Evolutionary conservation across 1,140 invertebrate species (phyloP).

Genomic region (Ylistrum balloti): DNA sequence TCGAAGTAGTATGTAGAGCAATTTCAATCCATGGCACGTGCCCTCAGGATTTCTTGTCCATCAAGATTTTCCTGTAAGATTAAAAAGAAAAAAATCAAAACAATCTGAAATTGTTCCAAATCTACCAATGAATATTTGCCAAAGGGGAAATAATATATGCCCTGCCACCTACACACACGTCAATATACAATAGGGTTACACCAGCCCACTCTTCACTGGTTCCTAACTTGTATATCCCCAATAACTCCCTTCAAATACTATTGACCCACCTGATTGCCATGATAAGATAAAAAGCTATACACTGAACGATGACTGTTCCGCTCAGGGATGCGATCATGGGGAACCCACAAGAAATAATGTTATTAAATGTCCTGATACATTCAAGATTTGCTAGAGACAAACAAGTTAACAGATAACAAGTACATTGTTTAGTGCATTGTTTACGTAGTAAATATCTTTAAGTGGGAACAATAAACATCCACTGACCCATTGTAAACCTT

Average conservation of each 20-base stretch:
- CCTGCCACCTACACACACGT: too few species aligned
- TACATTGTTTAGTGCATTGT: constrained; percentile 29
- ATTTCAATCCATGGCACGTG: background rate
- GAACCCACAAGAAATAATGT: constrained; percentile 3
- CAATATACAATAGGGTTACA: background rate
- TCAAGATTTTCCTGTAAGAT: background rate
- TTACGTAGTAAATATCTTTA: background rate
- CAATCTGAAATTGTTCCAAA: background rate
- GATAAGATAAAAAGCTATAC: background rate
- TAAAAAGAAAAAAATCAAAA: background rate
- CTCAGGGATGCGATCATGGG: background rate
- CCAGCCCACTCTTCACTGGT: background rate
- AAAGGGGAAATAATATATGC: background rate
- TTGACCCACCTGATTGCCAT: background rate
- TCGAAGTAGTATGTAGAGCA: background rate
- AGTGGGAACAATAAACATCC: constrained; percentile 11
- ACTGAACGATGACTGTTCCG: background rate
- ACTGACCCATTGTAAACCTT: background rate
- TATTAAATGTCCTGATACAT: constrained; percentile 6
- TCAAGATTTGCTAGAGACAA: background rate
- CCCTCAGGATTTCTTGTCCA: background rate
- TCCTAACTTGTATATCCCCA: too few species aligned
- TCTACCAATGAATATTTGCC: background rate
- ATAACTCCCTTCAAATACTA: background rate
- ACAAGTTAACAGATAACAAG: constrained; percentile 10